Evolutionary conservation across 2,113 vertebrate genomes (phyloP), one percentile per base, ranked within the genome.

Genomic region (Brachyhypopomus occidentalis): DNA sequence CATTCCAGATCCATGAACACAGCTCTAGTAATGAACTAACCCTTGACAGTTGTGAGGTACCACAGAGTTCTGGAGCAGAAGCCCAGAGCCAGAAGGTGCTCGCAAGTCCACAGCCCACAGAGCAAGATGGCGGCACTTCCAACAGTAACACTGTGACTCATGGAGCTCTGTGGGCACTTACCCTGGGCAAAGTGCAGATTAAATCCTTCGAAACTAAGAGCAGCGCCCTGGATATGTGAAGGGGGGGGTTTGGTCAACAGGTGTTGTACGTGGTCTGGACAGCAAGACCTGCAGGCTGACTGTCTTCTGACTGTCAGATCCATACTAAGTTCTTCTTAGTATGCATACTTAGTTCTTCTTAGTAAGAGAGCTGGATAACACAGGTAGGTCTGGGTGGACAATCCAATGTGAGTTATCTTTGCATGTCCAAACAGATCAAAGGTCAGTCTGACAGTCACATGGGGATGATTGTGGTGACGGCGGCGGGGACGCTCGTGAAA

Each of bases 131-230:
- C 52, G 74, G 58, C 52, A 12, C 48, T 62, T 85, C 86, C 86
- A 87, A 83, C 74, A 85, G 78, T 74, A 84, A 84, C 36, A 83
- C 56, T 58, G 79, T 84, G 83, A 87, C 77, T 84, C 80, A 87
- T 38, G 20, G 1, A 60, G 79, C 71, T 80, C 80, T 63, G 36
- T 17, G 75, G 48, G 69, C 60, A 58, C 48, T 71, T 38, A 72
- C 41, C 76, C 63, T 75, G 55, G 69, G 72, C 74, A 76, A 84
- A 83, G 78, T 83, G 81, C 69, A 76, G 83, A 87, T 82, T 80
- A 83, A 87, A 83, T 55, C 56, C 55, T 73, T 75, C 17, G 52
- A 60, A 67, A 12, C 72, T 59, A 60, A 48, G 78, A 81, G 56
- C 71, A 34, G 58, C 22, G 69, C 36, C 12, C 25, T 41, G 0